Conservation (phyloP, 2,797 vertebrate genomes). For the Nyctibius grandis region DNA sequence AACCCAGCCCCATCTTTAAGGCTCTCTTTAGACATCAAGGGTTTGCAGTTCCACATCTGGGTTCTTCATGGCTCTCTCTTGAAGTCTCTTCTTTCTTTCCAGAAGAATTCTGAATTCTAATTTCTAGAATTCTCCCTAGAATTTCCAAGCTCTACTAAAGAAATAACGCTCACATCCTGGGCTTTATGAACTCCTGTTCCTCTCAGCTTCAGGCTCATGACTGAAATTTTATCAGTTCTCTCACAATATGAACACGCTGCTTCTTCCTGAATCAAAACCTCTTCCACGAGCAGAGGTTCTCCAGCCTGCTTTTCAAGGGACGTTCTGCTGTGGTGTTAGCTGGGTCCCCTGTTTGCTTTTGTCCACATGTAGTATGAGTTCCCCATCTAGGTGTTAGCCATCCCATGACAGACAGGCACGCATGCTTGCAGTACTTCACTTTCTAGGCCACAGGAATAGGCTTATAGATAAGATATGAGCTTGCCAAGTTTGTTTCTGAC, state of each 20-base stretch:
- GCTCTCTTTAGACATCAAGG: neutral
- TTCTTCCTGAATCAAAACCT: neutral
- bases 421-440: neutral
- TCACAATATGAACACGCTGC: neutral
- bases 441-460: neutral
- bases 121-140: too few relatives aligned
- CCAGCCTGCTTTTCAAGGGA: neutral
- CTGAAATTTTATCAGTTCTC: neutral
- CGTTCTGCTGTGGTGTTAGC: neutral
- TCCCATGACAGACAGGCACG: neutral
- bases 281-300: neutral
- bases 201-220: neutral
- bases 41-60: neutral
- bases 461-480: slow-evolving; percentile 18
- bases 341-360: neutral
- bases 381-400: neutral
- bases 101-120: too few relatives aligned
- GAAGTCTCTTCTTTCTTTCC: neutral
- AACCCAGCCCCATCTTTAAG: neutral
- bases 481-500: slow-evolving; percentile 49
- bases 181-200: neutral
- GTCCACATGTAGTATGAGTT: neutral
- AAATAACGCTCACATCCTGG: neutral
- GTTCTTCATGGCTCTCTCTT: neutral
- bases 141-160: neutral